Evolutionary conservation across 2,113 vertebrate genomes (phyloP).

Genomic region (Elgaria multicarinata): DNA sequence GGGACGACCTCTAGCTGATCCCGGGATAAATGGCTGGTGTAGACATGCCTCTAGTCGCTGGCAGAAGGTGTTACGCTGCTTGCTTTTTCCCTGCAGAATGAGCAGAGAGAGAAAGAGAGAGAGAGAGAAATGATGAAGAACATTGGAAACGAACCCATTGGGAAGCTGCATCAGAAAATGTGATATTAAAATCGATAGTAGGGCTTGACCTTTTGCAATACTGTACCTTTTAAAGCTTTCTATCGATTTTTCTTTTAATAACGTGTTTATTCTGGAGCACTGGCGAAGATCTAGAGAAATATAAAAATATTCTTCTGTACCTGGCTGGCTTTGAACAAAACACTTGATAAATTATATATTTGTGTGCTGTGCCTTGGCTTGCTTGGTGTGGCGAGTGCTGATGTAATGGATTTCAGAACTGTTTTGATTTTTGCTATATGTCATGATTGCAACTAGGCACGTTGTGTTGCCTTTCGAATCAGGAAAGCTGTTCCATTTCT

Average conservation of each 20-base stretch:
- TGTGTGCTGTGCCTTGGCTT: conserved; percentile 35
- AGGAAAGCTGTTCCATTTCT: conserved; percentile 4
- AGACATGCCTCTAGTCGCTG: not conserved
- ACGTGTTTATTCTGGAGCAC: conserved; percentile 81
- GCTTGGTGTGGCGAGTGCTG: not conserved
- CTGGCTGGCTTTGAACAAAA: conserved; percentile 48
- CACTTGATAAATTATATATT: conserved; percentile 28
- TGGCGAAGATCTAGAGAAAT: conserved; percentile 66
- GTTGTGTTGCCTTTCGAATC: conserved; percentile 11
- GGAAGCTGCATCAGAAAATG: conserved; percentile 73
- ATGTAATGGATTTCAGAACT: not conserved
- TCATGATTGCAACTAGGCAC: not conserved
- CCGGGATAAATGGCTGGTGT: too few species aligned
- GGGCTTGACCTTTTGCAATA: conserved; percentile 77
- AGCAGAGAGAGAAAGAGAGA: conserved; percentile 45
- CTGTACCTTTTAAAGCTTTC: conserved; percentile 75
- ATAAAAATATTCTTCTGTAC: conserved; percentile 44
- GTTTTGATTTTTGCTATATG: not conserved
- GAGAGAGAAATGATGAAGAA: conserved; percentile 74
- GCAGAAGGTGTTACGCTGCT: not conserved
- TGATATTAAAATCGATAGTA: conserved; percentile 79
- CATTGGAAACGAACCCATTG: conserved; percentile 78
- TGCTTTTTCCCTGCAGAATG: conserved; percentile 38
- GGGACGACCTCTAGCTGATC: too few species aligned
- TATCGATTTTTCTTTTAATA: conserved; percentile 81